Evolutionary conservation across 2,113 vertebrate genomes (phyloP).

Genomic region (Anas platyrhynchos): DNA sequence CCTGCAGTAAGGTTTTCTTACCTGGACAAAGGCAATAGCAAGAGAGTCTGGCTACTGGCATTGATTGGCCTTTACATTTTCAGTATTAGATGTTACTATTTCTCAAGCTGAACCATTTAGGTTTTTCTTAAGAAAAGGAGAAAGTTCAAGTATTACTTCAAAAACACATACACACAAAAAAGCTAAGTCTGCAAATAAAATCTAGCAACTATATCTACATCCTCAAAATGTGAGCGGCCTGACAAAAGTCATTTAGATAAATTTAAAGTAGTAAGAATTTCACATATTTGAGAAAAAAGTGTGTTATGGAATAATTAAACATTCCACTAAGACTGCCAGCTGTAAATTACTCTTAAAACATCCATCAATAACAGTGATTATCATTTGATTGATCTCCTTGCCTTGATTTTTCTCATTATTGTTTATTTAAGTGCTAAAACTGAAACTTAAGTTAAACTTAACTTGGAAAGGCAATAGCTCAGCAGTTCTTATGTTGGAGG

Average conservation of each 20-base stretch:
- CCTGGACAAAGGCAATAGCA: neutral
- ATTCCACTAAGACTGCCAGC: neutral
- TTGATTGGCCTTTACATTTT: neutral
- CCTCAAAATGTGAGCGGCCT: neutral
- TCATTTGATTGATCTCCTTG: neutral
- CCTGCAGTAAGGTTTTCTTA: neutral
- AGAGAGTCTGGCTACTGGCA: neutral
- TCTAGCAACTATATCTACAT: neutral
- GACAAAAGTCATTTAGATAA: neutral
- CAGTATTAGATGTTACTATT: neutral
- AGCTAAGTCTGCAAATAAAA: no score
- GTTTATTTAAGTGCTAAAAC: neutral
- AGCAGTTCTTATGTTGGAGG: neutral
- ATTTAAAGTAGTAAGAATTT: neutral
- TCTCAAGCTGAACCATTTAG: neutral
- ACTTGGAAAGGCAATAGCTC: neutral
- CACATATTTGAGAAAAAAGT: neutral
- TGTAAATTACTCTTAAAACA: neutral
- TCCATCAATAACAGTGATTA: neutral
- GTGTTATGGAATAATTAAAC: neutral
- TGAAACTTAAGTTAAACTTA: no score
- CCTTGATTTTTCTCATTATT: neutral
- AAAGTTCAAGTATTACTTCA: neutral
- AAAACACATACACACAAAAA: neutral
- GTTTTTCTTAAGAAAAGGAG: neutral